Percentiles rank a stretch among this genome's conserved stretches.
These are phyloP conservation scores for Masticophis lateralis DNA, from an alignment of 2,797 vertebrate species.

Conservation along the genomic window DNA sequence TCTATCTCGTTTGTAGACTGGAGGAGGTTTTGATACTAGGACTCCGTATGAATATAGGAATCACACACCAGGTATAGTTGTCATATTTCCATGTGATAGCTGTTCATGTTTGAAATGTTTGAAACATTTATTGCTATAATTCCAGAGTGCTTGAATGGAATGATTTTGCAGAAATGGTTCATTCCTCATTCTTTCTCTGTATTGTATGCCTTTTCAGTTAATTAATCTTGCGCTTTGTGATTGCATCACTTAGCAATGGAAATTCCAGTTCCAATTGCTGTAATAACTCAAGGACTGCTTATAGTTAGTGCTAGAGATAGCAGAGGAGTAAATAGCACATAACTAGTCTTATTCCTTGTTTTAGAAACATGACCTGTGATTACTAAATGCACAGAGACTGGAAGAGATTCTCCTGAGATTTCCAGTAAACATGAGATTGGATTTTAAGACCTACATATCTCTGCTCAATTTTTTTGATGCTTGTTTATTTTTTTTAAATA, in stretches of 20 bases:
- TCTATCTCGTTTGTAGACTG: slow-evolving; percentile 70
- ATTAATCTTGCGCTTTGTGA: not conserved
- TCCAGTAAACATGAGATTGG: not conserved
- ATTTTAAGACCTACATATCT: not conserved
- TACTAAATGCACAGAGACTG: not conserved
- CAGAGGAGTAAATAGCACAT: not conserved
- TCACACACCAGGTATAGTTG: slow-evolving; percentile 80
- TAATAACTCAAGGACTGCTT: not conserved
- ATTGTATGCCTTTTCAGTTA: not conserved
- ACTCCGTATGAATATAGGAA: slow-evolving; percentile 81
- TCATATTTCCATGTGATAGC: not conserved
- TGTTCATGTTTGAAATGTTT: not conserved
- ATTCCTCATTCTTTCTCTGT: not conserved
- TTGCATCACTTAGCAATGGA: not conserved
- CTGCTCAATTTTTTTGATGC: not conserved
- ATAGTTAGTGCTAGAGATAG: not conserved
- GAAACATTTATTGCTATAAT: not conserved
- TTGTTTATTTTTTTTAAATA: not conserved
- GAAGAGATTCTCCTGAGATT: not conserved
- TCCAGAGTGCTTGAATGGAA: not conserved
- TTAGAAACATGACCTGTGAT: not conserved
- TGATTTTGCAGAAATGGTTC: not conserved
- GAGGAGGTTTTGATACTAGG: slow-evolving; percentile 88
- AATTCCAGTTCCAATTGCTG: not conserved
- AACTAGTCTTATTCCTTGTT: not conserved